phyloP scores from a whole-genome alignment of 1,140 invertebrate genomes.

The Drosophila truncata region DNA sequence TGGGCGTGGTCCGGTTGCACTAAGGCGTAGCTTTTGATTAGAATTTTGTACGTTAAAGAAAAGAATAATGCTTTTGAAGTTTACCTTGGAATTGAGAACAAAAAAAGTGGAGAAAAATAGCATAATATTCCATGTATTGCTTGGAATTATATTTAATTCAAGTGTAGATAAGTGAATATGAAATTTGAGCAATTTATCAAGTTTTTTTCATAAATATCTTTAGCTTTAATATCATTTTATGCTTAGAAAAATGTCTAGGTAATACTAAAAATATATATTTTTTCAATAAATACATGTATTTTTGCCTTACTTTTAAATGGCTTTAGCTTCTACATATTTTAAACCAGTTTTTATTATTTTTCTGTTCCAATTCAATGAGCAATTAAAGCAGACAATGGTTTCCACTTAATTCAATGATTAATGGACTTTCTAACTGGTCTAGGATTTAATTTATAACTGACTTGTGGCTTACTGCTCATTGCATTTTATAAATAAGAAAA shows the following conservation, averaged over 20 bases:
- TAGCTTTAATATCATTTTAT: background rate
- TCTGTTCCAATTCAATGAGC: conserved; percentile 6
- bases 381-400: conserved; percentile 12
- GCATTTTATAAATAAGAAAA: background rate
- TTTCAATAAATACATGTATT: background rate
- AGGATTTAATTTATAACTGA: background rate
- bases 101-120: conserved; percentile 6
- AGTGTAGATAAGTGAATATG: background rate
- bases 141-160: background rate
- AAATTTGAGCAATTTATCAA: background rate
- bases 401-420: conserved; percentile 4
- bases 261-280: background rate
- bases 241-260: background rate
- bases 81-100: conserved; percentile 27
- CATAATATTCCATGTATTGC: background rate
- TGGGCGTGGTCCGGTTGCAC: conserved; percentile 39
- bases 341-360: background rate
- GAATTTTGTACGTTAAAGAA: conserved; percentile 21
- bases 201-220: background rate
- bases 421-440: conserved; percentile 27
- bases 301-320: no score
- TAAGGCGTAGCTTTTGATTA: conserved; percentile 48
- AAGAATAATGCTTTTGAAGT: conserved; percentile 21
- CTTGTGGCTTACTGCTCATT: background rate
- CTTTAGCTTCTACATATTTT: background rate